These are phyloP conservation scores for Isaurus tuberculatus DNA, from an alignment of 92 coral and sea anemone genomes.

Conservation along the genomic window DNA sequence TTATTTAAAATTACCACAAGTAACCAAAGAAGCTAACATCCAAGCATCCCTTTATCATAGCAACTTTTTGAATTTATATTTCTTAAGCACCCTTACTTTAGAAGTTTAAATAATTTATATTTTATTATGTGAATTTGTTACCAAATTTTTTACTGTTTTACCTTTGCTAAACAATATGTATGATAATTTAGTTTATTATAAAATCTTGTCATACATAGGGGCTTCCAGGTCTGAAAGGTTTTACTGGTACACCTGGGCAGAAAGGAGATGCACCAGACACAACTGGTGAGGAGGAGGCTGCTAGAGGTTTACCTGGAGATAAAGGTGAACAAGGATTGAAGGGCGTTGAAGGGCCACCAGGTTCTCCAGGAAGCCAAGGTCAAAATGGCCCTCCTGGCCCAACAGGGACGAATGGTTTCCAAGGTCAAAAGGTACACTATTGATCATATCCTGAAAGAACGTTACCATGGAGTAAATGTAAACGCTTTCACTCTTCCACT, in stretches of 20 bases:
- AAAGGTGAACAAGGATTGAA: background rate
- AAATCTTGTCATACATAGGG: conserved; percentile 17
- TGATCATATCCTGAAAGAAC: no score
- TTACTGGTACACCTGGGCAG: conserved; percentile 33
- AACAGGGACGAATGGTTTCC: background rate
- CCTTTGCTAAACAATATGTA: background rate
- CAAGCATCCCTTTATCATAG: no score
- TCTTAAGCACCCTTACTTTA: no score
- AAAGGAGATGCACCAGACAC: conserved; percentile 30
- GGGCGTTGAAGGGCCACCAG: conserved; percentile 7
- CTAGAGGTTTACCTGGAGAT: conserved; percentile 37
- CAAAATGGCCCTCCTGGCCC: conserved; percentile 11
- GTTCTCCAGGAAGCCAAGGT: conserved; percentile 3
- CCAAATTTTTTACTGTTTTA: background rate
- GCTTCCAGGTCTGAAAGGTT: conserved; percentile 30
- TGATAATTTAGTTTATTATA: background rate
- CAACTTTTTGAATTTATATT: no score
- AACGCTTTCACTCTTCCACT: no score
- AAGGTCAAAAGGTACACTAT: background rate
- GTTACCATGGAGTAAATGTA: no score
- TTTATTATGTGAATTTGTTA: no score
- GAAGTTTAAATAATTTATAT: no score
- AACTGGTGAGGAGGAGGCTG: conserved; percentile 5
- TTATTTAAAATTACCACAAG: no score
- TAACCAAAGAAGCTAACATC: no score